These are phyloP conservation scores for Oreortyx pictus DNA, from an alignment of 2,797 vertebrate genomes.

Conservation along the genomic window DNA sequence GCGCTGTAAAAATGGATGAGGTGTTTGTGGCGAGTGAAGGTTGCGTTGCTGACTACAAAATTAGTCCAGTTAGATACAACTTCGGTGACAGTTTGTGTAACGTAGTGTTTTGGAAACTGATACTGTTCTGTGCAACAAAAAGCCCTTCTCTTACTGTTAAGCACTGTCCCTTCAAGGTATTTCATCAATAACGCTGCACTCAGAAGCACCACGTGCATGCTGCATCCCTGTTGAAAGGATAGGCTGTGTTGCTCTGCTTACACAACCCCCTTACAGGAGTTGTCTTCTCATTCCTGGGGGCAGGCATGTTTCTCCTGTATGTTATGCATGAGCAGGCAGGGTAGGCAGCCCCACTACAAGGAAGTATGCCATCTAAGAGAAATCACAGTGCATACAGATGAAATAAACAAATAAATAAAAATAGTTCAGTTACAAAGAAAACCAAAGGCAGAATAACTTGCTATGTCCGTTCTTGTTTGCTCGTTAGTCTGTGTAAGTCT, in stretches of 20 bases:
- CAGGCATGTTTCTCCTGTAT: not conserved
- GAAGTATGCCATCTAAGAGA: not conserved
- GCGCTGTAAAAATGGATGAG: slow-evolving; percentile 14
- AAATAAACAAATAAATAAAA: not conserved
- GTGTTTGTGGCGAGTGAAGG: slow-evolving; percentile 1
- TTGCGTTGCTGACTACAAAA: slow-evolving; percentile 27
- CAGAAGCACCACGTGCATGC: not conserved
- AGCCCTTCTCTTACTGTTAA: not conserved
- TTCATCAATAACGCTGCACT: slow-evolving; percentile 9
- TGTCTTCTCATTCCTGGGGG: not conserved
- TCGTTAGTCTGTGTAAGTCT: not conserved
- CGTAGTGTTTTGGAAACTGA: not conserved
- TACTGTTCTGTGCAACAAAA: not conserved
- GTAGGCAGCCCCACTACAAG: not conserved
- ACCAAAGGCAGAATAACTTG: not conserved
- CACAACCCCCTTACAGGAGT: not conserved
- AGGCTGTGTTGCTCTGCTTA: not conserved
- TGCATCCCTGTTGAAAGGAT: not conserved
- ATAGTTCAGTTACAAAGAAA: not conserved
- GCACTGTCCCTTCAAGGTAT: not conserved
- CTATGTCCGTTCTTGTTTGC: not conserved
- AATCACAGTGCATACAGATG: not conserved
- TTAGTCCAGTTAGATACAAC: not conserved
- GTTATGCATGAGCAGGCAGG: not conserved
- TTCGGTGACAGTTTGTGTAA: not conserved